Evolutionary conservation across 2,113 vertebrate species (phyloP), one percentile per base, ranked within the genome.

Genomic region (Myotis yumanensis): DNA sequence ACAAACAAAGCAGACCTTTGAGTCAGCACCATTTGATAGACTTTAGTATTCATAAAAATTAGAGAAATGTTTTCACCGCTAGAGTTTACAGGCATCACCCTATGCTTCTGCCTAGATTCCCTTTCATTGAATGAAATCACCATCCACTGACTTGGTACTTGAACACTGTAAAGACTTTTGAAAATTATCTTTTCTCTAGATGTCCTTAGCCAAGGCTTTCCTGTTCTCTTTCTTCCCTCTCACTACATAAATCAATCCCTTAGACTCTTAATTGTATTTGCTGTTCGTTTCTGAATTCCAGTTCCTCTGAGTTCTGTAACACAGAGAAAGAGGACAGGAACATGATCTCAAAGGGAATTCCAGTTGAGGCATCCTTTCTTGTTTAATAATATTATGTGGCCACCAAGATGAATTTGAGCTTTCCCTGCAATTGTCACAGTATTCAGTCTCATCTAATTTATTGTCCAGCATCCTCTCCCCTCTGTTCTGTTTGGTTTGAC

Each of bases 151-250:
- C 48, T 89, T 28, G 64, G 72, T 52, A 28, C 11, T 7, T 72
- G 90, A 93, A 95, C 90, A 46, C 25, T 83, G 86, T 86, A 64
- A 88, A 81, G 82, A 91, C 81, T 79, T 82, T 46, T 86, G 79
- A 86, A 80, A 91, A 91, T 95, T 89, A 37, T 80, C 37, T 64
- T 93, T 64, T 79, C 25, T 81, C 68, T 51, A 86, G 43, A 90
- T 88, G 54, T 68, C 77, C 82, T 81, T 59, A 96, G 93, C 75
- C 69, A 71, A 96, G 25, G 54, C 69, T 73, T 89, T 52, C 40
- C 71, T 82, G 86, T 83, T 94, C 85, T 86, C 75, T 89, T 86
- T 91, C 85, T 96, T 95, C 46, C 48, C 57, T 93, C 37, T 97
- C 62, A 89, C 69, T 77, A n/a, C 72, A 89, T 96, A 89, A 96